Base-by-base conservation (phyloP, 2,888 invertebrate species). In the Torymus aiolomorphi region DNA sequence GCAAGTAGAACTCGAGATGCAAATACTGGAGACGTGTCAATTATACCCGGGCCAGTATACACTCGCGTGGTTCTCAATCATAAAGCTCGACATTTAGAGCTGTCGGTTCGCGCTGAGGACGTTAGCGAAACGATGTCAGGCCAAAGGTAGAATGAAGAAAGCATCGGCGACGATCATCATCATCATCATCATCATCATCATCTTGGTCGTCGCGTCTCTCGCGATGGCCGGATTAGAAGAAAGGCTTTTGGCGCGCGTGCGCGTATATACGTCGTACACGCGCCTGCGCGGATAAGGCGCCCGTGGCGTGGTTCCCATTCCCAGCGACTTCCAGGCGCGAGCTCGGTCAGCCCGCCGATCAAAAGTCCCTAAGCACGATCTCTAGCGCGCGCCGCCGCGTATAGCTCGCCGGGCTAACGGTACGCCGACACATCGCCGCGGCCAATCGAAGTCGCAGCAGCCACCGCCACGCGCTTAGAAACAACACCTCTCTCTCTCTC, bases 281-380 rank as follows among this genome's bases (percentile, higher is more conserved):
- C 52, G 13, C 4, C 24, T 52, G 31, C 13, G 11, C 16, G 31
- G 31, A 31, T 31, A 31, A 67, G 54, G 67, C 54, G 4, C 20
- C 66, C 61, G 63, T 63, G 70, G 74, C 70, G 72, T 57, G 70
- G 81, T 81, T 82, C 82, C 80, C 83, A 84, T 83, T 84, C 85
- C 83, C 84, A 85, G 83, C 83, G 81, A 73, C 80, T 82, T 76
- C 80, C 81, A 79, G 77, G 76, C 80, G 82, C 78, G 80, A 82
- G 78, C 78, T 83, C 84, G 14, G 59, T 61, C 51, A 82, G 82
- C 81, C 81, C 71, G 80, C 85, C 84, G 86, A 86, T 87, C 85
- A 86, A 87, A 86, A 87, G 85, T 86, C 84, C 83, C 84, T 83
- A 83, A 83, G 85, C 86, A 84, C 66, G 84, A 84, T 81, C 83